A percentile compares a stretch with the other conserved stretches of the same genome.
Evolutionary conservation across 2,797 vertebrate species (phyloP).

Genomic region (Distichodus sexfasciatus): DNA sequence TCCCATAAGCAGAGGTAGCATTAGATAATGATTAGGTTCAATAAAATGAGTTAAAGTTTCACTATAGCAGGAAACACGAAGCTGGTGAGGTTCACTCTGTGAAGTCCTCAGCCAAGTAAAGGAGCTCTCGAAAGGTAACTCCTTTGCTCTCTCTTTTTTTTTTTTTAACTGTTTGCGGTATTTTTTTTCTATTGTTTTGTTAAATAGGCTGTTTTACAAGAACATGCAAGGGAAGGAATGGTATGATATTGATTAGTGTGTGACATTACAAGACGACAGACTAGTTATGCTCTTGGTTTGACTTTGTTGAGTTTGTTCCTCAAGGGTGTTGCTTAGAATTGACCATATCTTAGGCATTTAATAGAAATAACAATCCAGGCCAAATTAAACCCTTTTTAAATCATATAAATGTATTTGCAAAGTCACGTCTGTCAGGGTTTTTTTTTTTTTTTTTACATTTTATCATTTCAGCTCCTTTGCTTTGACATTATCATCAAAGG

Average conservation of each 20-base stretch:
- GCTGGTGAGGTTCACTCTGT: slow-evolving; percentile 37
- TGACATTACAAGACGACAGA: background rate
- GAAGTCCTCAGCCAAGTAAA: slow-evolving; percentile 52
- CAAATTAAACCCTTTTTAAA: background rate
- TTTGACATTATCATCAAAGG: slow-evolving; percentile 33
- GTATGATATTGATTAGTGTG: background rate
- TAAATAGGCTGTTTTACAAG: background rate
- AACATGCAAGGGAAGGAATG: background rate
- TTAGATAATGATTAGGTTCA: slow-evolving; percentile 84
- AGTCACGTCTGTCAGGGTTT: background rate
- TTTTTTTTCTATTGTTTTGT: background rate
- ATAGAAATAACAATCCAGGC: background rate
- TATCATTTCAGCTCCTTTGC: background rate
- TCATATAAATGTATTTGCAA: background rate
- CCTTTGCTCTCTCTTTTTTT: slow-evolving; percentile 13
- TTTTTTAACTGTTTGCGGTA: background rate
- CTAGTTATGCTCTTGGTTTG: slow-evolving; percentile 65
- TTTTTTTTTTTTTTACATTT: background rate
- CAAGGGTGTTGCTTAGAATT: slow-evolving; percentile 30
- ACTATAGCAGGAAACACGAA: slow-evolving; percentile 62
- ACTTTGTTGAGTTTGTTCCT: slow-evolving; percentile 62
- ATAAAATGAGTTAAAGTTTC: slow-evolving; percentile 84
- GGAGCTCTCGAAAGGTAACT: slow-evolving; percentile 67
- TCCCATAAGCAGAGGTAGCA: slow-evolving; percentile 57
- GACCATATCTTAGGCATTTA: slow-evolving; percentile 7